phyloP scores from a whole-genome alignment of 2,888 invertebrate genomes.

The Meghimatium bilineatum region DNA sequence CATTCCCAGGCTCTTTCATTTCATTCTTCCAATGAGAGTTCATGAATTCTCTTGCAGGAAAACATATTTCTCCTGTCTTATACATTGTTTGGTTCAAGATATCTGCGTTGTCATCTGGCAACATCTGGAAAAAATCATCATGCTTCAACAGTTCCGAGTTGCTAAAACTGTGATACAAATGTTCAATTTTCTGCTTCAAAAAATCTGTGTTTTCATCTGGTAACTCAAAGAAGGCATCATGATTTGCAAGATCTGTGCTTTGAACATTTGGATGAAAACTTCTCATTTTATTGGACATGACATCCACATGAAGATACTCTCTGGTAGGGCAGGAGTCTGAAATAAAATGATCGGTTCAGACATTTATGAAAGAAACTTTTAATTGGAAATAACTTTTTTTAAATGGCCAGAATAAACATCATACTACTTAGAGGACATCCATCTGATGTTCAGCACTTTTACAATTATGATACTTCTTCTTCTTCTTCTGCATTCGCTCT shows the following conservation, averaged over 20 bases:
- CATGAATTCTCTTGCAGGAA: background rate
- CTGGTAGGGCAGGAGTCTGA: background rate
- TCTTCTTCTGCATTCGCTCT: too few species aligned
- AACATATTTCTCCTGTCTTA: background rate
- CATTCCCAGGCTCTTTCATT: background rate
- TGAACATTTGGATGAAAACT: too few species aligned
- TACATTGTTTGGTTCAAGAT: background rate
- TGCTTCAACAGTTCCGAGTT: background rate
- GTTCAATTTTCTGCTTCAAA: background rate
- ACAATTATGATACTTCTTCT: too few species aligned
- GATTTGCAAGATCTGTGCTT: too few species aligned
- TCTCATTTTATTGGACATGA: too few species aligned
- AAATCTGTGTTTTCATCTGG: too few species aligned
- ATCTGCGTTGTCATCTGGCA: slow-evolving; percentile 1
- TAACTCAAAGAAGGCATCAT: too few species aligned
- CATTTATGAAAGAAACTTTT: too few species aligned
- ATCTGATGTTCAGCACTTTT: too few species aligned
- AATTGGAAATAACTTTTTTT: too few species aligned
- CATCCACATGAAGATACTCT: background rate
- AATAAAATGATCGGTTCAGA: background rate
- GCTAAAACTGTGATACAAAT: background rate
- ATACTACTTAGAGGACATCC: too few species aligned
- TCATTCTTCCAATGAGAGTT: background rate
- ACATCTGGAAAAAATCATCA: background rate
- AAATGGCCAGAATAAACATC: too few species aligned